These are phyloP conservation scores for Neuroscelio doddi DNA, from an alignment of 2,888 invertebrate genomes.

Conservation along the genomic window DNA sequence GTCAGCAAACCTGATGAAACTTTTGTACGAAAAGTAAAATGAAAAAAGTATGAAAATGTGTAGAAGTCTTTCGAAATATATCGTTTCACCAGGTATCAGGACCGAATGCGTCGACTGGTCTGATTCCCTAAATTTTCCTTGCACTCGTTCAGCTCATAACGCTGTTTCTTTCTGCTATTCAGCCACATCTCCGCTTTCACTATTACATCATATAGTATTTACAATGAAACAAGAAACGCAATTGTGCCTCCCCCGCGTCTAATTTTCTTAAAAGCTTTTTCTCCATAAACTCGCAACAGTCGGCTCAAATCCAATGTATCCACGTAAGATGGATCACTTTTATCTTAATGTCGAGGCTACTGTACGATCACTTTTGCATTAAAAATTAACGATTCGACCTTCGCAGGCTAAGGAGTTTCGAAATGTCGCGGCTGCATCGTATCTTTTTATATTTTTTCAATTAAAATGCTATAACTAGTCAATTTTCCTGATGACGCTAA, in stretches of 20 bases:
- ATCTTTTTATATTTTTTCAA: background rate
- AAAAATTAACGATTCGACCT: constrained; percentile 3
- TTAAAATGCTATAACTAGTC: background rate
- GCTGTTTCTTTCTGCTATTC: background rate
- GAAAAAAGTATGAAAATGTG: no score
- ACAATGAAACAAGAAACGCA: constrained; percentile 52
- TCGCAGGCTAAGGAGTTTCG: constrained; percentile 1
- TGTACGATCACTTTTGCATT: constrained; percentile 5
- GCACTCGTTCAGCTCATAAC: no score
- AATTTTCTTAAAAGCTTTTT: constrained; percentile 25
- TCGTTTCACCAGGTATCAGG: background rate
- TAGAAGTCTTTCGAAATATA: background rate
- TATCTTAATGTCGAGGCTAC: constrained; percentile 7
- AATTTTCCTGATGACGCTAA: background rate
- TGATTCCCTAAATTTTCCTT: no score
- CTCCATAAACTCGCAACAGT: constrained; percentile 5
- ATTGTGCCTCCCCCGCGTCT: constrained; percentile 14
- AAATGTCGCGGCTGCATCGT: background rate
- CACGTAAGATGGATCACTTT: background rate
- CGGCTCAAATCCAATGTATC: background rate
- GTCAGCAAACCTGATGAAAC: no score
- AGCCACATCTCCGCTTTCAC: constrained; percentile 10
- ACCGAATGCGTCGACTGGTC: constrained; percentile 2
- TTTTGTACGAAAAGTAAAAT: no score
- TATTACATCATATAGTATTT: constrained; percentile 52